These are phyloP conservation scores for Pygoscelis adeliae DNA, from an alignment of 2,113 vertebrate species.

Conservation along the genomic window DNA sequence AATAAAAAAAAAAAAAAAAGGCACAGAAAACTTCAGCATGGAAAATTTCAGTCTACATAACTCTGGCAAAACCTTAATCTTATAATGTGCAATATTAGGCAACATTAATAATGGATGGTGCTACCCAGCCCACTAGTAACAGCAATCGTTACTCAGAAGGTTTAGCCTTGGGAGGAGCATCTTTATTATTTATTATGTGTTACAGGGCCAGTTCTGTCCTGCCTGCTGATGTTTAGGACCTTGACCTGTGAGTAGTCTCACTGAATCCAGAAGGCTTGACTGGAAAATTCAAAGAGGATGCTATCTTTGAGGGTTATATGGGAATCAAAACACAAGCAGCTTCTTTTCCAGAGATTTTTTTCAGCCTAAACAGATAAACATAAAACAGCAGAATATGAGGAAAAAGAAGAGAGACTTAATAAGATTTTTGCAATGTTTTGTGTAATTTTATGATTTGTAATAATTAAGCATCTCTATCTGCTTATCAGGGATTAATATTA, in stretches of 20 bases:
- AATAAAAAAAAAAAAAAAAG: background rate
- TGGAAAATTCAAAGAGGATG: background rate
- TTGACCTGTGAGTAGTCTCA: background rate
- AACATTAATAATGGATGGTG: background rate
- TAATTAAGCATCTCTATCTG: background rate
- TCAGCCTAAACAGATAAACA: background rate
- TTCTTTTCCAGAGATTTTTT: background rate
- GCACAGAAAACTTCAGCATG: background rate
- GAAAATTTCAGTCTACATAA: background rate
- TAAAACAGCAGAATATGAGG: background rate
- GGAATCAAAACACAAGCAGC: slow-evolving; percentile 5
- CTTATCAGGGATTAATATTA: background rate
- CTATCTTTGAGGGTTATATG: background rate
- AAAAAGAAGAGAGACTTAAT: background rate
- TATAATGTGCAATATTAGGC: background rate
- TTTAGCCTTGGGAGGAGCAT: background rate
- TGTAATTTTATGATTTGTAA: background rate
- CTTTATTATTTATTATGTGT: background rate
- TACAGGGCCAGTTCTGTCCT: background rate
- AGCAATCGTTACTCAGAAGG: background rate
- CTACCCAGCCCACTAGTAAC: background rate
- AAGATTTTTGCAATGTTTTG: background rate
- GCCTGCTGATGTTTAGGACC: background rate
- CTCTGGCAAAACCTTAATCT: background rate
- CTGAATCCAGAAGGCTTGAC: background rate